A percentile compares a stretch with the other conserved stretches of the same genome.
phyloP scores from a whole-genome alignment of 2,888 invertebrate species.

The Dryomyza anilis region DNA sequence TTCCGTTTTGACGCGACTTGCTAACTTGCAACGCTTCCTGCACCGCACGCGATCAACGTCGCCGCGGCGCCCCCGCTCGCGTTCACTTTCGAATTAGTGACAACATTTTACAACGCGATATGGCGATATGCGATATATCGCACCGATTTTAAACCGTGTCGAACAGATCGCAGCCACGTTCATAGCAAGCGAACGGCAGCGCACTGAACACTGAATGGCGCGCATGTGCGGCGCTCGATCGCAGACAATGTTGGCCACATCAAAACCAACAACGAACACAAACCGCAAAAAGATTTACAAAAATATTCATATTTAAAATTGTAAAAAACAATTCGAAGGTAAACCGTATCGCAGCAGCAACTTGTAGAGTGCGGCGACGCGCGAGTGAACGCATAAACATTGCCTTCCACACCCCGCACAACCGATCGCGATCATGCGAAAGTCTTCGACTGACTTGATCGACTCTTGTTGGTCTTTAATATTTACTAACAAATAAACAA shows the following conservation, averaged over 20 bases:
- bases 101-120: too few species aligned
- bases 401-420: not conserved
- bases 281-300: not conserved
- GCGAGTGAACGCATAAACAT: slow-evolving; percentile 13
- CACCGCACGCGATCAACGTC: too few species aligned
- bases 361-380: not conserved
- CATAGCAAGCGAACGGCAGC: not conserved
- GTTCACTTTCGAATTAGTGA: too few species aligned
- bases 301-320: slow-evolving; percentile 23
- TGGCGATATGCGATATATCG: too few species aligned
- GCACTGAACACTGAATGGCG: not conserved
- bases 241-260: not conserved
- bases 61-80: too few species aligned
- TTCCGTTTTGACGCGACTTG: too few species aligned
- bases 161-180: not conserved
- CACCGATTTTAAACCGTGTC: not conserved
- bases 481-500: slow-evolving; percentile 29
- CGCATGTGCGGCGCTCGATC: not conserved
- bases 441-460: not conserved
- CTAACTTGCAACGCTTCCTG: too few species aligned
- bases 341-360: slow-evolving; percentile 16
- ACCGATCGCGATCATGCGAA: not conserved
- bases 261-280: not conserved
- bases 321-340: slow-evolving; percentile 24
- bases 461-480: not conserved